phyloP scores from a whole-genome alignment of 2,797 vertebrate species.

The Manis crassicaudata region DNA sequence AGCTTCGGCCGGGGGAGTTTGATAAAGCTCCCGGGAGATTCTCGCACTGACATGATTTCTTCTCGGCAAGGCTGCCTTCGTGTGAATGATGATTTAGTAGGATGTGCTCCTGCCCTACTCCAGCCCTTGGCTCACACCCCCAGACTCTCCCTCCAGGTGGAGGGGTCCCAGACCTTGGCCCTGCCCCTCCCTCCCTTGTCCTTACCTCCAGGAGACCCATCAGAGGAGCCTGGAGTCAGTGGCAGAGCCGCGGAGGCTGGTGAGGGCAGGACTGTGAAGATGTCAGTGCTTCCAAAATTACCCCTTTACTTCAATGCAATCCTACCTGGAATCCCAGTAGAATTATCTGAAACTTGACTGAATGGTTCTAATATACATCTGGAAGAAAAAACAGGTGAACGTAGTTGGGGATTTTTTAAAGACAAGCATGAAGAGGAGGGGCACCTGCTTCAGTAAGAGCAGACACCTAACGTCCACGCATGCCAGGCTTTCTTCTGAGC shows the following conservation, averaged over 20 bases:
- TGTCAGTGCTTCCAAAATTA: fast-evolving
- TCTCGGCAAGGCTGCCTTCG: background rate
- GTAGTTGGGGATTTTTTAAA: background rate
- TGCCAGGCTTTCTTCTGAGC: background rate
- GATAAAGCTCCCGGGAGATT: background rate
- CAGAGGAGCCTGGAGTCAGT: fast-evolving
- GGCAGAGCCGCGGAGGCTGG: background rate
- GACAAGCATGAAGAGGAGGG: fast-evolving
- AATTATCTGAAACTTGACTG: background rate
- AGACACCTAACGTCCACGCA: fast-evolving
- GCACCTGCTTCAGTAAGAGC: background rate
- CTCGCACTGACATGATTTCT: background rate
- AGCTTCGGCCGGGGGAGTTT: background rate
- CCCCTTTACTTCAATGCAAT: fast-evolving
- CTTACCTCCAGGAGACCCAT: background rate
- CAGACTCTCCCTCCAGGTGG: background rate
- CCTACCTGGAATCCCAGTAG: background rate
- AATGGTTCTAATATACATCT: background rate
- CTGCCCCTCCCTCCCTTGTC: fast-evolving
- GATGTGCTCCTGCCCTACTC: background rate
- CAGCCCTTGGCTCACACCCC: background rate
- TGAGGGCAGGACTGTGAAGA: fast-evolving
- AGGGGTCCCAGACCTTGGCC: background rate
- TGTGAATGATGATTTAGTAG: background rate
- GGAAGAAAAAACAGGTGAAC: background rate